Evolutionary conservation across 2,797 vertebrate species (phyloP).

Genomic region (Tokudaia muenninki): DNA sequence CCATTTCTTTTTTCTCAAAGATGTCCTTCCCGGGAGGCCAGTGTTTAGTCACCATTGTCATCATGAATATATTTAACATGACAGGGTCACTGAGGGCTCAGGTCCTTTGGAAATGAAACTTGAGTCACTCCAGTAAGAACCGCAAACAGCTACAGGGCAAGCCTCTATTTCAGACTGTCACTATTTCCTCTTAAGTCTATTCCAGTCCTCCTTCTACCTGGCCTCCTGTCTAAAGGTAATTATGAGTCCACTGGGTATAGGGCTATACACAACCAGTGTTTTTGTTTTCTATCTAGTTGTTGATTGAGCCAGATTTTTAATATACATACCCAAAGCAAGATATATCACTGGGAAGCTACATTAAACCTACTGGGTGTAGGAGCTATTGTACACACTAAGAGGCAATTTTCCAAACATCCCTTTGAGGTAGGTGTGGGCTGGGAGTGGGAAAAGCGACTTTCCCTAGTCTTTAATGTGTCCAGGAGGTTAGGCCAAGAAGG

Average conservation of each 20-base stretch:
- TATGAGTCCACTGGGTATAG: background rate
- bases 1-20: conserved; percentile 43
- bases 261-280: background rate
- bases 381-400: conserved; percentile 26
- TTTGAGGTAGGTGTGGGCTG: background rate
- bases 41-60: background rate
- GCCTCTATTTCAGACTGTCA: background rate
- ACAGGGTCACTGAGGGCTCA: background rate
- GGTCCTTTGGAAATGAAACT: conserved; percentile 13
- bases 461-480: conserved; percentile 49
- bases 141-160: background rate
- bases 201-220: background rate
- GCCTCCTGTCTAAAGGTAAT: conserved; percentile 9
- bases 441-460: background rate
- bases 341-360: background rate
- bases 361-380: background rate
- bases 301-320: conserved; percentile 30
- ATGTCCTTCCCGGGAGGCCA: background rate
- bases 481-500: conserved; percentile 29
- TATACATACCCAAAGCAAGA: conserved; percentile 27
- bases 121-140: conserved; percentile 5
- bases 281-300: conserved; percentile 4
- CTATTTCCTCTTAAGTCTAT: conserved; percentile 8
- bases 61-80: conserved; percentile 9
- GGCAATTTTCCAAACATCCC: conserved; percentile 43